Conservation (phyloP, 2,888 invertebrate species). For the Cremastobaeus sp. region DNA sequence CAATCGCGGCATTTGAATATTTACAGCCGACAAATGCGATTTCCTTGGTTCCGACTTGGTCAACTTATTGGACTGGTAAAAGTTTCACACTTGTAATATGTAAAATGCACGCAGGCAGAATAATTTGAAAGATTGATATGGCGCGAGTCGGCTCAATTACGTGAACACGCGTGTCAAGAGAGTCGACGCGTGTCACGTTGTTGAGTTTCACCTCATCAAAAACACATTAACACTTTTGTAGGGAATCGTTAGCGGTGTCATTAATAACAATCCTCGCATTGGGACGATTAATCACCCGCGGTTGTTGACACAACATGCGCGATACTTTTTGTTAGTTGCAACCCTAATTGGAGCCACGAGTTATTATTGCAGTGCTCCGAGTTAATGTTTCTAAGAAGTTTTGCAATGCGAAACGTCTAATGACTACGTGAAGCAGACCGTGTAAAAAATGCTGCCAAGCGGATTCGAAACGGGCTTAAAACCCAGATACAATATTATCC, state of each 20-base stretch:
- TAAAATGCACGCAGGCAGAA: no score
- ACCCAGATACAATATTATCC: slow-evolving; percentile 6
- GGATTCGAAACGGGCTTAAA: background rate
- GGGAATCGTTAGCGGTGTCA: slow-evolving; percentile 16
- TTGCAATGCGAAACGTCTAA: slow-evolving; percentile 16
- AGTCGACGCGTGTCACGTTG: slow-evolving; percentile 8
- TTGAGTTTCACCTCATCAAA: slow-evolving; percentile 18
- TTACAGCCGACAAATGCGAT: no score
- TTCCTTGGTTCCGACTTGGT: no score
- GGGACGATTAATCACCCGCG: slow-evolving; percentile 19
- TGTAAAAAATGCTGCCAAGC: slow-evolving; percentile 23
- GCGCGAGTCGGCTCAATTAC: background rate
- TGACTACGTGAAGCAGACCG: slow-evolving; percentile 39
- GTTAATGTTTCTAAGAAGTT: slow-evolving; percentile 30
- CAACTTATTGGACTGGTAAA: no score
- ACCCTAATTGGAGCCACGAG: slow-evolving; percentile 7
- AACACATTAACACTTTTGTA: slow-evolving; percentile 12
- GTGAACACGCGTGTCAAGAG: slow-evolving; percentile 12
- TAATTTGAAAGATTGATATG: slow-evolving; percentile 6
- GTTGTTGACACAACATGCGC: background rate
- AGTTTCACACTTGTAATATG: slow-evolving; percentile 15
- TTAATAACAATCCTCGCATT: slow-evolving; percentile 29
- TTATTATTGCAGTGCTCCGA: slow-evolving; percentile 17
- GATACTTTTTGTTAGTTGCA: background rate
- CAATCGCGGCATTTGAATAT: no score